These are phyloP conservation scores for Anseranas semipalmata DNA, from an alignment of 2,113 vertebrate species.

Conservation along the genomic window DNA sequence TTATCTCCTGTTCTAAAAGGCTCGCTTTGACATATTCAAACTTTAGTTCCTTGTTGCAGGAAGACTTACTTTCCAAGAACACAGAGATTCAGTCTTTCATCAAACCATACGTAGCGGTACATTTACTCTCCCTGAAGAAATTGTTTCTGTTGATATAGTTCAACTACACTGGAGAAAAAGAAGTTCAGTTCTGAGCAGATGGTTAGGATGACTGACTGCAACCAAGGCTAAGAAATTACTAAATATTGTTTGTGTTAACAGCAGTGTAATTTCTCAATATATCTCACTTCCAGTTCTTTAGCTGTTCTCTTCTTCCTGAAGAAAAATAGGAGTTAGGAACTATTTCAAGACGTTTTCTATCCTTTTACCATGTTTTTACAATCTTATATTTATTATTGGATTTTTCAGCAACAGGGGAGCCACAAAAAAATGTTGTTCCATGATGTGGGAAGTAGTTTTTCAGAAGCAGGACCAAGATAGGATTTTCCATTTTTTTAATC, in stretches of 20 bases:
- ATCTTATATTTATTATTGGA: background rate
- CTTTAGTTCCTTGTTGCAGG: conserved; percentile 45
- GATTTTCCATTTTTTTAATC: background rate
- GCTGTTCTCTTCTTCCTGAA: background rate
- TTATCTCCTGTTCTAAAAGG: conserved; percentile 58
- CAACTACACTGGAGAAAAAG: conserved; percentile 62
- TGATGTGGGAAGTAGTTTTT: background rate
- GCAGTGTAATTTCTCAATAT: conserved; percentile 11
- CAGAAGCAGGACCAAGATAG: background rate
- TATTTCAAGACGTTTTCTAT: background rate
- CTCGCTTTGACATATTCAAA: conserved; percentile 52
- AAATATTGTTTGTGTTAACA: conserved; percentile 41
- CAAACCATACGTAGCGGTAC: background rate
- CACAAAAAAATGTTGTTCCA: background rate
- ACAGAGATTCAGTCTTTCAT: conserved; percentile 54
- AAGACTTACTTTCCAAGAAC: conserved; percentile 56
- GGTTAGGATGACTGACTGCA: conserved; percentile 57
- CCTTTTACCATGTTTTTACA: background rate
- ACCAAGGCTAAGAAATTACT: conserved; percentile 24
- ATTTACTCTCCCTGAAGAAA: conserved; percentile 60
- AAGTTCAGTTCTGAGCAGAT: conserved; percentile 57
- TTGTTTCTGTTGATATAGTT: conserved; percentile 64
- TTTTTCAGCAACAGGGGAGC: background rate
- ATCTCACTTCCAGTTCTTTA: background rate
- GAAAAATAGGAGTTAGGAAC: background rate